Conservation (phyloP, 2,797 vertebrate genomes). For the Poecilia velifera region DNA sequence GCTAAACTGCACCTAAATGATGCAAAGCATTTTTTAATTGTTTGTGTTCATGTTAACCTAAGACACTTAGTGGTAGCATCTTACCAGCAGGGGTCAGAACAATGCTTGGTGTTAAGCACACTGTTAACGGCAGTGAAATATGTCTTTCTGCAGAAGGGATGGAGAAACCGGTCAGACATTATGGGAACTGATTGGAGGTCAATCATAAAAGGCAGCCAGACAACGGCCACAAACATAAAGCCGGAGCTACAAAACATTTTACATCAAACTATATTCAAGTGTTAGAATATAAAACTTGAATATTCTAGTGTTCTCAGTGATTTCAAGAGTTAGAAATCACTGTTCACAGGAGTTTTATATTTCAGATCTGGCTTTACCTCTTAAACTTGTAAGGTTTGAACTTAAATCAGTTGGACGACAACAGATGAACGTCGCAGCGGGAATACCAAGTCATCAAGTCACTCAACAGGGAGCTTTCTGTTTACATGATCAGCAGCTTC, state of each 20-base stretch:
- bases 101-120: conserved; percentile 1
- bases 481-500: neutral
- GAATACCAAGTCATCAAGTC: neutral
- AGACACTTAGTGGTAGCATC: neutral
- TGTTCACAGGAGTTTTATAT: neutral
- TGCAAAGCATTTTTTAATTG: neutral
- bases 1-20: neutral
- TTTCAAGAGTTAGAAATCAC: neutral
- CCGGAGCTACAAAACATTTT: neutral
- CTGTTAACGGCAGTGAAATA: neutral
- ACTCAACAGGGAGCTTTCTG: neutral
- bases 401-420: neutral
- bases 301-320: too few relatives aligned
- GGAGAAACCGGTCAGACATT: neutral
- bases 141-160: neutral
- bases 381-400: neutral
- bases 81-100: conserved; percentile 62
- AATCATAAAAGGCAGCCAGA: neutral
- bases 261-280: neutral
- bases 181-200: neutral
- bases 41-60: neutral
- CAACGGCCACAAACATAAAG: neutral
- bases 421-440: neutral
- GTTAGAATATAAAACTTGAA: too few relatives aligned
- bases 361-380: neutral